Base-by-base conservation (phyloP, 2,797 vertebrate species). In the Hoplostethus atlanticus region DNA sequence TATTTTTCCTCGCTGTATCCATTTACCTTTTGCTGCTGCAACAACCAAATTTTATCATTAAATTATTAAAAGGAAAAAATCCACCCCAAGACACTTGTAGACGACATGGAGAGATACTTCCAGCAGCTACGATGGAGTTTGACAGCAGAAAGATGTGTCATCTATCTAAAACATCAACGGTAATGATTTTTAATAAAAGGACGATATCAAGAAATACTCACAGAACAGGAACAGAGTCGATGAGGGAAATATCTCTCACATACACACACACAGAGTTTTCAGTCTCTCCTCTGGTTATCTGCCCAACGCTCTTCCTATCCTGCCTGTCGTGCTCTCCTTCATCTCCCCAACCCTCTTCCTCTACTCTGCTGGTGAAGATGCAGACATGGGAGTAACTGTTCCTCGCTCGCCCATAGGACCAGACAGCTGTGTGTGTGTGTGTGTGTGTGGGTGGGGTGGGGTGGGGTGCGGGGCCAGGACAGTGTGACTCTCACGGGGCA, bases 401-500 rank as follows among this genome's bases (percentile, higher is more conserved):
- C 16, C 17, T 38, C 44, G 12, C 28, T 21, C 5, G 51, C 38
- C 40, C 40, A 36, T 56, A 53, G 17, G 40, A 34, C 51, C 54
- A 38, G 52, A 55, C 28, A 30, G 51, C 34, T 12, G 51, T 58
- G 42, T 51, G 56, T 51, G 67, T 51, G 17, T 59, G 67, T 51
- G 47, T 51, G 56, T 51, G 67, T 51, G 17, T 59, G 67, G 40
- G 47, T 21, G 21, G 21, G 21, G 21, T 21, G 21, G 21, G 21
- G 21, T 21, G 21, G 21, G 21, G 21, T 21, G 21, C 21, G 21
- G 21, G 21, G 21, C 5, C 28, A 2, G 15, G 42, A 76, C 40
- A 66, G 28, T n/a, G 56, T 60, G 70, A 66, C 84, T 58, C 54
- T 80, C 65, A 80, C 40, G 46, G 68, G 65, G 71, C 54, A 4